Evolutionary conservation across 2,113 vertebrate genomes (phyloP).

Genomic region (Sylvilagus bachmani): DNA sequence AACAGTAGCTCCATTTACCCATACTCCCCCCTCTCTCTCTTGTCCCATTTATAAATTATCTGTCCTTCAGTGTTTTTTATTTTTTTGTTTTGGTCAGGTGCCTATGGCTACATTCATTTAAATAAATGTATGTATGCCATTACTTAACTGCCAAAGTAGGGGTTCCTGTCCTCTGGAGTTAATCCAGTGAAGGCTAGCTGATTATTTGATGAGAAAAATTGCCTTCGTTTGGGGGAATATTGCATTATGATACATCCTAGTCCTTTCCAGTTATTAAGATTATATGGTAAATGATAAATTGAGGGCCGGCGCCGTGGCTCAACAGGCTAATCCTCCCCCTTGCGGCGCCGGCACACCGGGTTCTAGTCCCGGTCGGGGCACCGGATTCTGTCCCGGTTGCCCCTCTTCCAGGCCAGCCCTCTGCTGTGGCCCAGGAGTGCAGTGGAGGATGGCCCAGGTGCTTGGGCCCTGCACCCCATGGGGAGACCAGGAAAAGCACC

Average conservation of each 20-base stretch:
- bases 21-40: not conserved
- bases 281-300: not conserved
- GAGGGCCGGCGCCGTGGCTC: too few species aligned
- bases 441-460: too few species aligned
- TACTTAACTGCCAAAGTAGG: not conserved
- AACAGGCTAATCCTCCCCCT: too few species aligned
- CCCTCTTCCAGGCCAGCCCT: too few species aligned
- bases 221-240: not conserved
- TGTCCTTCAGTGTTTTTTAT: too few species aligned
- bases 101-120: not conserved
- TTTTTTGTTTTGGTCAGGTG: not conserved
- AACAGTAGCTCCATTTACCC: not conserved
- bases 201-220: not conserved
- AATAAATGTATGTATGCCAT: not conserved
- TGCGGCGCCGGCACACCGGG: too few species aligned
- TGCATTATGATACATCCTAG: not conserved
- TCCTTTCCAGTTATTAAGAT: not conserved
- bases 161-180: not conserved
- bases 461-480: too few species aligned
- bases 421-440: too few species aligned
- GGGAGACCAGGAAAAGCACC: too few species aligned
- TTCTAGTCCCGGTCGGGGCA: too few species aligned
- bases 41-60: too few species aligned
- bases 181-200: not conserved
- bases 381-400: too few species aligned